Conservation (phyloP, 2,888 invertebrate species). For the Nysson spinosus region DNA sequence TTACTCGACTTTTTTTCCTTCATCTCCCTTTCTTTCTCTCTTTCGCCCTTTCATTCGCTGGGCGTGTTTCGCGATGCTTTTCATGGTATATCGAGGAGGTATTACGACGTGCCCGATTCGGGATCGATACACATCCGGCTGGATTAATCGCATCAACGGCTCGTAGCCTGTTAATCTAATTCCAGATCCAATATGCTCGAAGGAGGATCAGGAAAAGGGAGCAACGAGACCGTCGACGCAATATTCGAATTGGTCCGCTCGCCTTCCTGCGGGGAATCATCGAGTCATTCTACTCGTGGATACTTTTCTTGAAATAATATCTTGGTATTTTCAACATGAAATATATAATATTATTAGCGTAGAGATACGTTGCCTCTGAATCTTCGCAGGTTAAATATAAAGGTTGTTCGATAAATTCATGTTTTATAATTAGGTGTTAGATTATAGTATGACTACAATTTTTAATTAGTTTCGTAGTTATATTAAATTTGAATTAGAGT, state of each 20-base stretch:
- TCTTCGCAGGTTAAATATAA: too few relatives aligned
- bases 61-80: neutral
- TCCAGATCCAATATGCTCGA: conserved; percentile 34
- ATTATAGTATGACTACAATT: too few relatives aligned
- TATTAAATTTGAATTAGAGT: too few relatives aligned
- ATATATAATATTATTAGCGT: too few relatives aligned
- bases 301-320: too few relatives aligned
- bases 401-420: too few relatives aligned
- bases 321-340: too few relatives aligned
- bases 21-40: neutral
- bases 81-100: conserved; percentile 29
- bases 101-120: conserved; percentile 64
- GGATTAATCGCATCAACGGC: conserved; percentile 75
- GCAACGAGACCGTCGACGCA: neutral
- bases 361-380: too few relatives aligned
- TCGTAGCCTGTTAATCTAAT: conserved; percentile 74
- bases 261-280: too few relatives aligned
- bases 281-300: too few relatives aligned
- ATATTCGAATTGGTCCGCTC: neutral
- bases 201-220: neutral
- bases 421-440: too few relatives aligned
- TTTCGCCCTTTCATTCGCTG: neutral
- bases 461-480: too few relatives aligned
- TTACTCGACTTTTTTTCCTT: conserved; percentile 41
- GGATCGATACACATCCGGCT: conserved; percentile 57